Base-by-base conservation (phyloP, 2,888 invertebrate genomes). In the Megalurothrips usitatus region DNA sequence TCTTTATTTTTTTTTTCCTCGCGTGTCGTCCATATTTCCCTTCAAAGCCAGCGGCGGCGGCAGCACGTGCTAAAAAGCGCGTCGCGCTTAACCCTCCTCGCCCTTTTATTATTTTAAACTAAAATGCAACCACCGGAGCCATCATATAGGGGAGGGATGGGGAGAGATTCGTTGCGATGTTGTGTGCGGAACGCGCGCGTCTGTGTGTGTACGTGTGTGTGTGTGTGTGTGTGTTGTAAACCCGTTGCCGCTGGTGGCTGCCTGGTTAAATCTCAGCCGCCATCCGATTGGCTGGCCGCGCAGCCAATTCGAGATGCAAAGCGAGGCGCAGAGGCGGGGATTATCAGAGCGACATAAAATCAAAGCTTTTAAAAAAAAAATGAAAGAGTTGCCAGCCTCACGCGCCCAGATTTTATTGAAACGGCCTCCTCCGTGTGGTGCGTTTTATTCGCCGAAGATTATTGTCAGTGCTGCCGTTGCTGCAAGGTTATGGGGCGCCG, bases 61-160 rank as follows among this genome's bases (percentile, higher is more conserved):
- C 52, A 52, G 68, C 68, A 75, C 68, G 68, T 75, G 68, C 68
- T 75, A 26, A 75, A 26, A 75, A 75, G 68, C 68, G 68, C 58
- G 58, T 58, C 58, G 58, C 58, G 58, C 58, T 19, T 26, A 75
- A 23, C 68, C 68, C 68, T 75, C 23, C 19, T 58, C 58, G 58
- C 19, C 34, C 58, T 58, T 58, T 75, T 75, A 75, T 75, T 75
- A 75, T 75, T 75, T 75, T 75, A 75, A 75, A 75, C 68, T 26
- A 58, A 58, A 58, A 43, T 43, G 34, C 34, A 43, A 43, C 34
- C 58, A n/a, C 58, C 52, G 52, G 52, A 19, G 52, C 34, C 1
- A 52, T 52, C 10, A 52, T 52, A 52, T 52, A 43, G 34, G 34
- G 34, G 58, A 58, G 58, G 58, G 17, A 58, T n/a, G n/a, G 58